Base-by-base conservation (phyloP, 2,888 invertebrate species). In the Aelia acuminata region DNA sequence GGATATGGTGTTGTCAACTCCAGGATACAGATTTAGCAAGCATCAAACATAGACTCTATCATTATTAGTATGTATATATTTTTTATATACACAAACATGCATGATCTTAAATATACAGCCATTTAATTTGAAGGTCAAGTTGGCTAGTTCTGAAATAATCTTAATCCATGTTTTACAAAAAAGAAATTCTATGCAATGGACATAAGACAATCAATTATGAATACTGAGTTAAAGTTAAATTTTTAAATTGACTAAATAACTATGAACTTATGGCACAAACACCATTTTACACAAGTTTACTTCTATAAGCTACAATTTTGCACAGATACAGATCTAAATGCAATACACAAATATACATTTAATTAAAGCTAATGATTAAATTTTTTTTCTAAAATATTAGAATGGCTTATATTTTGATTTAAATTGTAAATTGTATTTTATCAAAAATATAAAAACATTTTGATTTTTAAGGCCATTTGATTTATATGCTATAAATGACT, bases 351-450 rank as follows among this genome's bases (percentile, higher is more conserved):
- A 70, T 70, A 31, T 31, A 70, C 2, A 20, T 26, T 57, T 26
- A 57, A 57, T 57, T 35, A 35, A 13, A 70, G 31, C 11, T 70
- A 35, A 70, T 35, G 7, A 35, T 35, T 18, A 70, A 5, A 35
- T 1, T 35, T 13, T 4, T 57, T 18, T 20, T 70, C 63, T 70
- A 18, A 70, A 35, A 20, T 70, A 70, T 10, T 70, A 70, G 4
- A 70, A 70, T 70, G 63, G 63, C 63, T 70, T 18, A 35, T 70
- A 35, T 70, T 70, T 70, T 70, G 63, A 70, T 70, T 70, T 70
- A 70, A 4, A 35, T 35, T 18, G 20, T 35, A 70, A 57, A 26
- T 35, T 7, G 18, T 35, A 70, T 2, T 70, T 70, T 1, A 35
- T 70, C 31, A 70, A 70, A 57, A 57, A 57, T 0, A 7, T 57